Percentiles rank a stretch among this genome's conserved stretches.
These are phyloP conservation scores for Rhinolophus sinicus DNA, from an alignment of 2,113 vertebrate species.

Conservation along the genomic window DNA sequence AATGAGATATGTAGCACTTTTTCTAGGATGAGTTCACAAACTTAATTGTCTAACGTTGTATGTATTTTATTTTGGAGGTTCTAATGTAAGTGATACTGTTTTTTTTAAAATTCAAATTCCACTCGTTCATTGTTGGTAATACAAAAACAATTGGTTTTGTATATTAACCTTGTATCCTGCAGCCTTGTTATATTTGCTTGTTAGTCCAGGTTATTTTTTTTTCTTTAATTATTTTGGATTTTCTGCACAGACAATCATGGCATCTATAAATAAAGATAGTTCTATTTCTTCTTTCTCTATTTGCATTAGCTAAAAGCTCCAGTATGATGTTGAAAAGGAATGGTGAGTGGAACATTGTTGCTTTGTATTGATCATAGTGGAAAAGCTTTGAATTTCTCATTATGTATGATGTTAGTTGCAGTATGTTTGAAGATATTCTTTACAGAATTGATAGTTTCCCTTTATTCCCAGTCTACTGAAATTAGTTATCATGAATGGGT, in stretches of 20 bases:
- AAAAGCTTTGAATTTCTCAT: background rate
- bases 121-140: background rate
- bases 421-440: background rate
- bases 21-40: no score
- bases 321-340: background rate
- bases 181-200: background rate
- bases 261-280: background rate
- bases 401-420: background rate
- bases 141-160: background rate
- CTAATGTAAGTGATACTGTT: background rate
- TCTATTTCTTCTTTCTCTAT: background rate
- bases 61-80: background rate
- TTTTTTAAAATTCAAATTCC: background rate
- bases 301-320: no score
- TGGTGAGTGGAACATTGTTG: background rate
- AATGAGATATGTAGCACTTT: no score
- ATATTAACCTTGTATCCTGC: background rate
- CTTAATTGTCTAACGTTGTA: no score
- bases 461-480: background rate
- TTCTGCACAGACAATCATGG: background rate
- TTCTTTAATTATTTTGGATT: background rate
- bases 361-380: background rate
- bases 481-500: background rate
- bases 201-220: background rate
- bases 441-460: background rate